phyloP scores from a whole-genome alignment of 2,797 vertebrate species.

The Danio tinwini region DNA sequence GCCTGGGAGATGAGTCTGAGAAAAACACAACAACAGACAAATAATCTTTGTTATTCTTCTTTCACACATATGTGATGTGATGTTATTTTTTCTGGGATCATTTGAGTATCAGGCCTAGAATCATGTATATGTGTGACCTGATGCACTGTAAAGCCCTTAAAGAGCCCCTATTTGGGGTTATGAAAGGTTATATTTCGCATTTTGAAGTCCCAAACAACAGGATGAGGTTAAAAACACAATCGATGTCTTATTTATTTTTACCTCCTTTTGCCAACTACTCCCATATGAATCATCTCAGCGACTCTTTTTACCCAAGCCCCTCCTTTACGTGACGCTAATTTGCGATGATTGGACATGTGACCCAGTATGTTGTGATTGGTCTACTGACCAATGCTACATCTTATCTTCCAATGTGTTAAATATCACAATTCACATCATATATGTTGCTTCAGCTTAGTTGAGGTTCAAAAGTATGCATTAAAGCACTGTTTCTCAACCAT shows the following conservation, averaged over 20 bases:
- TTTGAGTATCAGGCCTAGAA: neutral
- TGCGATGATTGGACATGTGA: too few species aligned
- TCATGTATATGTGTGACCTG: too few species aligned
- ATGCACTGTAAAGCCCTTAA: neutral
- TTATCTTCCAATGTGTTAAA: neutral
- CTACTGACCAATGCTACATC: neutral
- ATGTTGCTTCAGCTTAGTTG: neutral
- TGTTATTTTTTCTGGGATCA: neutral
- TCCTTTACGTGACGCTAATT: too few species aligned
- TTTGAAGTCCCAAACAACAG: too few species aligned
- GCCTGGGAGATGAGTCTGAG: conserved; percentile 90
- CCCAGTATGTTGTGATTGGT: neutral
- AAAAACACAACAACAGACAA: neutral
- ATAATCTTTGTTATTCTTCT: neutral
- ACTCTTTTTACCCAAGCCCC: too few species aligned
- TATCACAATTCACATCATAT: neutral
- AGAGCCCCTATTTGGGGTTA: neutral
- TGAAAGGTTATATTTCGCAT: too few species aligned
- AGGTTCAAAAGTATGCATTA: too few species aligned
- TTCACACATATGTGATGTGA: neutral
- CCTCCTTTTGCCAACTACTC: too few species aligned
- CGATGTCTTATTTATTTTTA: too few species aligned
- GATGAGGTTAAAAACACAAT: too few species aligned
- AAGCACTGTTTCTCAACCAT: too few species aligned
- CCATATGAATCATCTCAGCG: too few species aligned